phyloP scores from a whole-genome alignment of 2,888 invertebrate species.

The Gryllus longicercus region DNA sequence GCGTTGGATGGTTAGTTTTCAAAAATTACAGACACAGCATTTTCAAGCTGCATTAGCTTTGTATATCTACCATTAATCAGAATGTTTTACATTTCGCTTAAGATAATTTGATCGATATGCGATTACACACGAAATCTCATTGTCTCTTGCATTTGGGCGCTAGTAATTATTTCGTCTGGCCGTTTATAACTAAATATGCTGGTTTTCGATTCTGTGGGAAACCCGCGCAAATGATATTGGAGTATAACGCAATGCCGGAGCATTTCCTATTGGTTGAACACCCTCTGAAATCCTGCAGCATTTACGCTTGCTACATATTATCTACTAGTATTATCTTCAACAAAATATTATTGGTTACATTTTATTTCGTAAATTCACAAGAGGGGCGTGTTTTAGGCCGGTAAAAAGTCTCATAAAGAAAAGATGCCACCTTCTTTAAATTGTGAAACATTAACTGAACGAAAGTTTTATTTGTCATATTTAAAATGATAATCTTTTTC shows the following conservation, averaged over 20 bases:
- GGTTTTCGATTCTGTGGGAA: background rate
- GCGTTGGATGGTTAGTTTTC: background rate
- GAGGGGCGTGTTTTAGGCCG: no score
- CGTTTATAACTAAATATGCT: background rate
- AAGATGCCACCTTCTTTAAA: no score
- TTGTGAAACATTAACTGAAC: no score
- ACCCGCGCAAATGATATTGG: background rate
- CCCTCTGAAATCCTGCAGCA: no score
- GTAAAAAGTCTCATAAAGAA: no score
- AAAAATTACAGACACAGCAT: background rate
- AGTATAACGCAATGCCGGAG: background rate
- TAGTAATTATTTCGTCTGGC: background rate
- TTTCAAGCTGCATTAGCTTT: conserved; percentile 17
- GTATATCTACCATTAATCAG: background rate
- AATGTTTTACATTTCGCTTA: background rate
- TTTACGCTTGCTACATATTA: no score
- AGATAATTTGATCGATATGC: conserved; percentile 17
- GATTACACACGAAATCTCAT: conserved; percentile 17
- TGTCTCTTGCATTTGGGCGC: background rate
- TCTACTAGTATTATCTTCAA: no score
- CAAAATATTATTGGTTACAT: no score
- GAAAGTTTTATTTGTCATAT: no score
- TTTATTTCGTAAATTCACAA: no score
- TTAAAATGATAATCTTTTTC: no score
- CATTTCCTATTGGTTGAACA: no score